Percentiles rank a stretch among this genome's conserved stretches.
These are phyloP conservation scores for Mus musculus DNA, from an alignment of 2,113 vertebrate genomes.

Conservation along the genomic window GRCm39 chr5:90773001-90773500, in stretches of 20 bases:
- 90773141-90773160: background rate
- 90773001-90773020: background rate
- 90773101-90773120: background rate
- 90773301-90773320: background rate
- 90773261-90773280: fast-evolving
- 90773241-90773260: fast-evolving
- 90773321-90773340: background rate
- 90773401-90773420: background rate
- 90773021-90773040: background rate
- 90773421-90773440: background rate
- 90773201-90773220: background rate
- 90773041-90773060: background rate
- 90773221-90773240: background rate
- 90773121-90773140: background rate
- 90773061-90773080: background rate
- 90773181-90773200: background rate
- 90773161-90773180: background rate
- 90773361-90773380: background rate
- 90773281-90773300: background rate
- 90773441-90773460: background rate
- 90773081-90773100: background rate
- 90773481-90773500: background rate
- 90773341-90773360: background rate
- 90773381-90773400: background rate
- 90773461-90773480: background rate